Evolutionary conservation across 1,140 invertebrate species (phyloP).

Genomic region (Aphis craccivora): DNA sequence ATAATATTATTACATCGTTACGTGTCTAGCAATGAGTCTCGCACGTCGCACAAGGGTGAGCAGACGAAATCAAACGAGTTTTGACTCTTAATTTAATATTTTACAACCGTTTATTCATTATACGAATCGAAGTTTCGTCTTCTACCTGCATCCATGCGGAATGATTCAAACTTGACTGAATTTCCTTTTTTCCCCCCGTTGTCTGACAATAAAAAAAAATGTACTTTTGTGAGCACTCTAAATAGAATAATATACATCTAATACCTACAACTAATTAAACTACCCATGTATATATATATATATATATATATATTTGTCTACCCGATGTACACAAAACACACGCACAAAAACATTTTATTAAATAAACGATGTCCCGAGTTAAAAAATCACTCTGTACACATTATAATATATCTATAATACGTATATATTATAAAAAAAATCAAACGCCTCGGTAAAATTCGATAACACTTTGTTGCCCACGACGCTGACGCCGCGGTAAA

Average conservation of each 20-base stretch:
- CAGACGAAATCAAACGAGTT: not conserved
- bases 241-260: not conserved
- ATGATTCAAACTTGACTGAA: not conserved
- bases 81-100: not conserved
- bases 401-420: too few species aligned
- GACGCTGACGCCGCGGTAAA: constrained; percentile 1
- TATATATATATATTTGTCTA: too few species aligned
- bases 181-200: not conserved
- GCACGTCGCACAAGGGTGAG: not conserved
- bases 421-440: not conserved
- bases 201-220: not conserved
- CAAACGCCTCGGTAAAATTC: constrained; percentile 21
- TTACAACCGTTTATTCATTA: not conserved
- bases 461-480: not conserved
- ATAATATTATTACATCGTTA: not conserved
- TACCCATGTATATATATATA: too few species aligned
- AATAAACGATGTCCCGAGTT: not conserved
- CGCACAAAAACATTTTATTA: not conserved
- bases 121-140: not conserved
- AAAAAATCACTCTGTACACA: not conserved
- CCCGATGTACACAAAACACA: not conserved
- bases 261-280: not conserved
- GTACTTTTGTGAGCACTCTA: not conserved
- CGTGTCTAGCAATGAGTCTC: not conserved
- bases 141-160: not conserved